Conservation (phyloP, 2,113 vertebrate genomes). For the Typhlomys cinereus region DNA sequence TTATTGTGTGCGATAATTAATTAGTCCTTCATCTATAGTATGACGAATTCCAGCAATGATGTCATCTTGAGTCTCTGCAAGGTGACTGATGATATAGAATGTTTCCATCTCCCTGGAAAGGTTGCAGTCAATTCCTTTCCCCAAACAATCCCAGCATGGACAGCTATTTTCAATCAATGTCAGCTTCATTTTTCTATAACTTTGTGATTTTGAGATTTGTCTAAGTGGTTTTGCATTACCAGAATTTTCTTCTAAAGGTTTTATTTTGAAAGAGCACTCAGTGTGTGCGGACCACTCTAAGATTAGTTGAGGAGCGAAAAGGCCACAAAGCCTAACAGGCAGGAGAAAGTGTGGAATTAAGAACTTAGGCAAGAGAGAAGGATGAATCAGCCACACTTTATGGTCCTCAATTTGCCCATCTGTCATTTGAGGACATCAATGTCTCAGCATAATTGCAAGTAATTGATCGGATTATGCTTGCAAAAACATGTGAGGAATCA, state of each 20-base stretch:
- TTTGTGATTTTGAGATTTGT: neutral
- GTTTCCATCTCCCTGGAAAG: neutral
- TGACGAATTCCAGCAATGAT: neutral
- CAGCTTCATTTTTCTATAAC: neutral
- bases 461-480: neutral
- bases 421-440: neutral
- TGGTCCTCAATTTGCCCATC: neutral
- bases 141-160: neutral
- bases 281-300: neutral
- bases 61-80: neutral
- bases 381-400: neutral
- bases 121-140: neutral
- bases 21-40: neutral
- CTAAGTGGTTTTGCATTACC: neutral
- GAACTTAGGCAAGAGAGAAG: neutral
- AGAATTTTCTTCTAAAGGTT: neutral
- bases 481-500: neutral
- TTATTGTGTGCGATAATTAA: neutral
- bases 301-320: neutral
- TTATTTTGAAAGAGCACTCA: neutral
- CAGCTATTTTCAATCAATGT: neutral
- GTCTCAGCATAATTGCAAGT: neutral
- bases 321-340: neutral
- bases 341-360: neutral
- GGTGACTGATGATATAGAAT: neutral